Conservation (phyloP, 2,888 invertebrate genomes). For the Dusona sp. region DNA sequence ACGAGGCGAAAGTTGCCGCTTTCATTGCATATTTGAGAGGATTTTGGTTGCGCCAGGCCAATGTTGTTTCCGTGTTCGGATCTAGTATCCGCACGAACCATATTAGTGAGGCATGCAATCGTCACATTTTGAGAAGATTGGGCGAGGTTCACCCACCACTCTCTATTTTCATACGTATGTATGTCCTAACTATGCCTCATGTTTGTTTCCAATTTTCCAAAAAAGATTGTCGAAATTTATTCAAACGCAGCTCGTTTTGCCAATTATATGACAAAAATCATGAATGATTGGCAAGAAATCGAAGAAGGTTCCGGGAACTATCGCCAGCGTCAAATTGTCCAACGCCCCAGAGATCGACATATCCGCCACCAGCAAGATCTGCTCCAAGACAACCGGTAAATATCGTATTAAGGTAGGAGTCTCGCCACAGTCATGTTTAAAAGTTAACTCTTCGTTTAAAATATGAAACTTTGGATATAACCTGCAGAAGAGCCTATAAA, state of each 20-base stretch:
- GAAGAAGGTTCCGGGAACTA: neutral
- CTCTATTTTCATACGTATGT: neutral
- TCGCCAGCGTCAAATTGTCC: neutral
- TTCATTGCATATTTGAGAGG: constrained; percentile 2
- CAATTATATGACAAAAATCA: neutral
- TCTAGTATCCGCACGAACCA: constrained; percentile 1
- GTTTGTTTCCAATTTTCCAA: neutral
- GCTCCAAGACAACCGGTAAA: neutral
- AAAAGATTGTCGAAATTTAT: neutral
- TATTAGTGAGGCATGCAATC: constrained; percentile 9
- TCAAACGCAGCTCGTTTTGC: neutral
- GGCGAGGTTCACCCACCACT: neutral
- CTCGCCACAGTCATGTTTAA: no score
- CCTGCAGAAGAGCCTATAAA: no score
- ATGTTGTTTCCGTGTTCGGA: constrained; percentile 16
- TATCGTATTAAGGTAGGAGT: neutral
- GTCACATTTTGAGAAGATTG: constrained; percentile 1
- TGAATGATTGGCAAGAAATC: neutral
- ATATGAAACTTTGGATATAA: no score
- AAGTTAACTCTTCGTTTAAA: no score
- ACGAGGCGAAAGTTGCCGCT: neutral
- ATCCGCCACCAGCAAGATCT: neutral
- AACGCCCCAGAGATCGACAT: neutral
- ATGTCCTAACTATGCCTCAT: neutral
- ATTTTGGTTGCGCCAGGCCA: neutral